phyloP scores from a whole-genome alignment of 2,113 vertebrate species.

The Scophthalmus maximus region DNA sequence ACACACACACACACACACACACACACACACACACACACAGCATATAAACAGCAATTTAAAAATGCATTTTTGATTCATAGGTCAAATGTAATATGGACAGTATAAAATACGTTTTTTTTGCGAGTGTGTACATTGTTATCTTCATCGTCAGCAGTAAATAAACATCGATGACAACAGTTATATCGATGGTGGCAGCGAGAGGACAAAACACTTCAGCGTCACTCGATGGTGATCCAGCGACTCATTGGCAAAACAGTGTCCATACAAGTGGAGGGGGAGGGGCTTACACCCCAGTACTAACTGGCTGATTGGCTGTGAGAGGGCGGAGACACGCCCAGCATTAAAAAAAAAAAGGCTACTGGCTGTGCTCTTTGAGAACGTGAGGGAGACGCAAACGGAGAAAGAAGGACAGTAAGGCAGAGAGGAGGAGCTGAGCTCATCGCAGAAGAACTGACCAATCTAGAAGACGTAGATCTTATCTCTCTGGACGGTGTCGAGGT shows the following conservation, averaged over 20 bases:
- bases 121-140: constrained; percentile 22
- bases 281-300: constrained; percentile 16
- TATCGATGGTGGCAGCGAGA: constrained; percentile 56
- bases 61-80: constrained; percentile 49
- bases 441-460: constrained; percentile 9
- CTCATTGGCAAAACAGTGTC: constrained; percentile 72
- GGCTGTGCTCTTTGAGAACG: constrained; percentile 59
- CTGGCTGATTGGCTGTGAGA: constrained; percentile 48
- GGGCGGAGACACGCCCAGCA: not conserved
- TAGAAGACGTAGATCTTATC: constrained; percentile 97
- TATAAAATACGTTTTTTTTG: constrained; percentile 69
- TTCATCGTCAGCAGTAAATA: constrained; percentile 51
- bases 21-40: constrained; percentile 34
- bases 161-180: constrained; percentile 62
- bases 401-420: constrained; percentile 63
- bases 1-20: constrained; percentile 38
- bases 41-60: constrained; percentile 61
- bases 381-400: constrained; percentile 7
- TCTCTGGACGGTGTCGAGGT: constrained; percentile 91
- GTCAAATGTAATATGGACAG: constrained; percentile 49
- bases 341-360: constrained; percentile 30
- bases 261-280: constrained; percentile 34
- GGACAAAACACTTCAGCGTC: constrained; percentile 56
- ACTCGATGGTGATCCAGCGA: constrained; percentile 7
- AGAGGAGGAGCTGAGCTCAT: constrained; percentile 52